These are phyloP conservation scores for Calameuta filiformis DNA, from an alignment of 2,888 invertebrate species.

Conservation along the genomic window DNA sequence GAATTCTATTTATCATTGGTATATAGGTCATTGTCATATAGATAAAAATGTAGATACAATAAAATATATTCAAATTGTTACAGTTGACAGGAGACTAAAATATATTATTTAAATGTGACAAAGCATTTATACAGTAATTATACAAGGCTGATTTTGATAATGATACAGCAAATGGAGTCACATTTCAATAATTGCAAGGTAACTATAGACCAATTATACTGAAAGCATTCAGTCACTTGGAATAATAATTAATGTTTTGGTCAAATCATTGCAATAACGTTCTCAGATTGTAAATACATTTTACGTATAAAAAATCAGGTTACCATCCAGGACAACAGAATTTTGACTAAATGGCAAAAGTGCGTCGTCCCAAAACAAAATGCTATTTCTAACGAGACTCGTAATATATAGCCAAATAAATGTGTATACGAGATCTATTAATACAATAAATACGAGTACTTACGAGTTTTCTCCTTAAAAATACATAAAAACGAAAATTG, in stretches of 20 bases:
- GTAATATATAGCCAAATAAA: not conserved
- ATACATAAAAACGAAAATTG: slow-evolving; percentile 35
- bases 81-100: not conserved
- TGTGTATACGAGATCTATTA: not conserved
- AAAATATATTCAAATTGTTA: not conserved
- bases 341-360: not conserved
- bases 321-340: not conserved
- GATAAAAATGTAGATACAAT: not conserved
- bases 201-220: not conserved
- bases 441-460: slow-evolving; percentile 15
- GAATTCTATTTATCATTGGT: not conserved
- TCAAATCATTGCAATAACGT: not conserved
- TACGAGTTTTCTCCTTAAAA: slow-evolving; percentile 21
- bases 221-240: not conserved
- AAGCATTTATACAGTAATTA: not conserved
- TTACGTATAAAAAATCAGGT: not conserved
- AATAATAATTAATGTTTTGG: not conserved
- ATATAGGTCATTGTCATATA: not conserved
- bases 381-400: not conserved
- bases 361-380: not conserved
- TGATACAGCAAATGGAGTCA: not conserved
- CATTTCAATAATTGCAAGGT: not conserved
- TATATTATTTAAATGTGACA: not conserved
- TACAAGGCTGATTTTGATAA: not conserved
- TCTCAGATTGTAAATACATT: not conserved